Evolutionary conservation across 2,113 vertebrate species (phyloP).

Genomic region (Tragelaphus scriptus): DNA sequence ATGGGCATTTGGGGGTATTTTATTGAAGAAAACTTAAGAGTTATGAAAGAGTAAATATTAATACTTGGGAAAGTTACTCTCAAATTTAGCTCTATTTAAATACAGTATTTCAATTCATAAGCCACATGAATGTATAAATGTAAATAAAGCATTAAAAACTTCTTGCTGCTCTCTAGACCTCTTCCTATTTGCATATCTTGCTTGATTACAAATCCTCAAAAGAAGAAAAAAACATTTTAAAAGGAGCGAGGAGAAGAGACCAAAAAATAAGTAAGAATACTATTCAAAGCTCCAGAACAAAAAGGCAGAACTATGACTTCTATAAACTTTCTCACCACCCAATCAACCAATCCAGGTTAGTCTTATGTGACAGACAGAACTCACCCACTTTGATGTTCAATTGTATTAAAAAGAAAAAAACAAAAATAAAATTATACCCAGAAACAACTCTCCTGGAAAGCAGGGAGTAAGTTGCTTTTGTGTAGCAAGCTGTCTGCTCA

Average conservation of each 20-base stretch:
- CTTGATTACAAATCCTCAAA: background rate
- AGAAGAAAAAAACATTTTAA: background rate
- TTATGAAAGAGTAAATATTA: background rate
- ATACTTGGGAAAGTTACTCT: background rate
- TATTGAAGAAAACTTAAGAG: background rate
- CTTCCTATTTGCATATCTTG: background rate
- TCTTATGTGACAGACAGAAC: background rate
- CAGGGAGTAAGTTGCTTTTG: background rate
- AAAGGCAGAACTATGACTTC: background rate
- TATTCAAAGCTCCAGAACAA: background rate
- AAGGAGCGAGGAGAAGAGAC: background rate
- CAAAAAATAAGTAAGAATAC: background rate
- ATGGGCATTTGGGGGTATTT: background rate
- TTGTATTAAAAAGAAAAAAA: background rate
- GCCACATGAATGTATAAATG: background rate
- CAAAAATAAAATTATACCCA: background rate
- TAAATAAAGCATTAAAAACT: conserved; percentile 7
- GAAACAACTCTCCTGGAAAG: background rate
- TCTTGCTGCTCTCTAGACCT: background rate
- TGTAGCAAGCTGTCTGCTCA: background rate
- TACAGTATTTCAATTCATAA: background rate
- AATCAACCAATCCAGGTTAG: background rate
- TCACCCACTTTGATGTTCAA: background rate
- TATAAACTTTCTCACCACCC: background rate
- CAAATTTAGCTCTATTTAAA: conserved; percentile 19